phyloP scores from a whole-genome alignment of 2,888 invertebrate genomes.

The Chaetoderma sp. region DNA sequence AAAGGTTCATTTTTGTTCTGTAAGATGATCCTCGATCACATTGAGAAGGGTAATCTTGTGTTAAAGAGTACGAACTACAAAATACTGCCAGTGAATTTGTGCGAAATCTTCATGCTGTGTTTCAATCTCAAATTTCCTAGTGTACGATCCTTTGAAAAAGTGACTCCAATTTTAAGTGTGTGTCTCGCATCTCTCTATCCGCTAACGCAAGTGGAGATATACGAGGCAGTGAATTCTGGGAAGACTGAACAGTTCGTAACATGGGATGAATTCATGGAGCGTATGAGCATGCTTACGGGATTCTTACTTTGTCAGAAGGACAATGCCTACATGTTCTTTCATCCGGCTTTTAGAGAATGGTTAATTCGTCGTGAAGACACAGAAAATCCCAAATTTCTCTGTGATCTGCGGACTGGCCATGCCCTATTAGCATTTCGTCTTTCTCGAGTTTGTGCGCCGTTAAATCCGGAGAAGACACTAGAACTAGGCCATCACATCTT shows the following conservation, averaged over 20 bases:
- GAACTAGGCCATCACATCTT: slow-evolving; percentile 96
- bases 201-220: slow-evolving; percentile 89
- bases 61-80: slow-evolving; percentile 95
- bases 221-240: slow-evolving; percentile 91
- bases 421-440: slow-evolving; percentile 91
- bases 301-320: slow-evolving; percentile 91
- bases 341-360: slow-evolving; percentile 98
- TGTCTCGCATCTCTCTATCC: slow-evolving; percentile 93
- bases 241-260: slow-evolving; percentile 82
- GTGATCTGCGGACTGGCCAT: slow-evolving; percentile 90
- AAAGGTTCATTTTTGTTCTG: slow-evolving; percentile 92
- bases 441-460: slow-evolving; percentile 86
- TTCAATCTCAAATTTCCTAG: slow-evolving; percentile 93
- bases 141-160: slow-evolving; percentile 87
- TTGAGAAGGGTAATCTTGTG: slow-evolving; percentile 91
- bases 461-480: slow-evolving; percentile 87
- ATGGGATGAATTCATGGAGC: slow-evolving; percentile 91
- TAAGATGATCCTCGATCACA: slow-evolving; percentile 89
- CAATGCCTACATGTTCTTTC: slow-evolving; percentile 97
- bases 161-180: slow-evolving; percentile 86
- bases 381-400: slow-evolving; percentile 91
- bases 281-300: slow-evolving; percentile 87
- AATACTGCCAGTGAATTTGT: slow-evolving; percentile 68
- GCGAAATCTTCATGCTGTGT: slow-evolving; percentile 84
- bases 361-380: slow-evolving; percentile 78